phyloP scores from a whole-genome alignment of 1,140 invertebrate species.

The Drosophila ambigua region DNA sequence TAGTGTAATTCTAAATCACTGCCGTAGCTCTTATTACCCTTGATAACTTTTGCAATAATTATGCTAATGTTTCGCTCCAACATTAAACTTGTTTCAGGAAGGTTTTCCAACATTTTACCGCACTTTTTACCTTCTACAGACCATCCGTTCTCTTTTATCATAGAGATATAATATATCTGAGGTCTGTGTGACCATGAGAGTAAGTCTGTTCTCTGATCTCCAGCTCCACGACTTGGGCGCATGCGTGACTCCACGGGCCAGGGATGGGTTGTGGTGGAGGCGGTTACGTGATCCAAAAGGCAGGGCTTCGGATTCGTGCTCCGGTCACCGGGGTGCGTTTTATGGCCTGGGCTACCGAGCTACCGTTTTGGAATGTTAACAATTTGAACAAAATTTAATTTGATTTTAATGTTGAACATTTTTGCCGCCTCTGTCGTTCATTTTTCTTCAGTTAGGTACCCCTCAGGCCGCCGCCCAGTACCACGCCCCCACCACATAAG shows the following conservation, averaged over 20 bases:
- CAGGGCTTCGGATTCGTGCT: not conserved
- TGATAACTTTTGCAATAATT: no score
- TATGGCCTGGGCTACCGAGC: constrained; percentile 40
- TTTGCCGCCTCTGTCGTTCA: constrained; percentile 60
- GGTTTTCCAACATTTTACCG: no score
- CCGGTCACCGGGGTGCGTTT: constrained; percentile 41
- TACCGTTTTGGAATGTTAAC: constrained; percentile 68
- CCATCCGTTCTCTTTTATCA: no score
- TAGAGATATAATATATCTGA: not conserved
- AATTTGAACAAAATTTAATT: constrained; percentile 64
- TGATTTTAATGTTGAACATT: constrained; percentile 74
- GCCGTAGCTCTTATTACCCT: no score
- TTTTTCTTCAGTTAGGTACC: not conserved
- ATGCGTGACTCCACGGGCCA: constrained; percentile 41
- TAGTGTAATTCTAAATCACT: not conserved
- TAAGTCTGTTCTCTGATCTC: not conserved
- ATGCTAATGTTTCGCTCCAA: no score
- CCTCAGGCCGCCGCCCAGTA: no score
- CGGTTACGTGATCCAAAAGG: constrained; percentile 7
- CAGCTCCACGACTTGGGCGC: constrained; percentile 2
- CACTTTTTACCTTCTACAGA: not conserved
- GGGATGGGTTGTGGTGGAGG: not conserved
- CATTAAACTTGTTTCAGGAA: no score
- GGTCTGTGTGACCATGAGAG: not conserved
- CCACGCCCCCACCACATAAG: not conserved